phyloP scores from a whole-genome alignment of 2,888 invertebrate genomes.

The Pandemis corylana region DNA sequence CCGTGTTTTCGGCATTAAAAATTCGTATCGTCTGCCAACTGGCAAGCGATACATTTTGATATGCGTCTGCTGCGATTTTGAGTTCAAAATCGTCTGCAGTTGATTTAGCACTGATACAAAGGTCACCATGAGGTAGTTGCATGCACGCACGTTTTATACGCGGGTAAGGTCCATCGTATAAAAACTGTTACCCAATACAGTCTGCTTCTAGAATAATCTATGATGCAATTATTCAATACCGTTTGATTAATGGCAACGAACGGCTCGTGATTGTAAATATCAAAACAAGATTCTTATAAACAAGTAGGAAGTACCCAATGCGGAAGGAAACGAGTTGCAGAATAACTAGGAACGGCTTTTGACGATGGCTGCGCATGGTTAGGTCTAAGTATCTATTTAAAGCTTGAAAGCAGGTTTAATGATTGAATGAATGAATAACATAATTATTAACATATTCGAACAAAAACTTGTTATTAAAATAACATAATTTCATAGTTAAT shows the following conservation, averaged over 20 bases:
- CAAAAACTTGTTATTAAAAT: background rate
- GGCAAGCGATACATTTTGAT: slow-evolving; percentile 5
- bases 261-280: background rate
- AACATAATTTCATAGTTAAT: background rate
- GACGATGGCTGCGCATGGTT: background rate
- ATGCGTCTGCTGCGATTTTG: background rate
- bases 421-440: no score
- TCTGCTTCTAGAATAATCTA: background rate
- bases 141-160: slow-evolving; percentile 36
- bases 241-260: slow-evolving; percentile 1
- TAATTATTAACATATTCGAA: background rate
- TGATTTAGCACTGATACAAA: slow-evolving; percentile 16
- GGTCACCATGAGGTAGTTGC: slow-evolving; percentile 36
- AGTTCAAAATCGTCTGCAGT: slow-evolving; percentile 21
- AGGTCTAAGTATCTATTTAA: background rate
- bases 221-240: slow-evolving; percentile 16
- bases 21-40: slow-evolving; percentile 28
- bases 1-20: slow-evolving; percentile 15
- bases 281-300: slow-evolving; percentile 4
- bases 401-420: background rate
- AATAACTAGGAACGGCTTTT: background rate
- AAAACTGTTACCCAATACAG: slow-evolving; percentile 21
- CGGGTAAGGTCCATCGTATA: slow-evolving; percentile 42
- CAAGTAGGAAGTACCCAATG: slow-evolving; percentile 25
- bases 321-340: slow-evolving; percentile 28